Evolutionary conservation across 37 sponge, comb jelly and placozoan species (phyloP).

Genomic region (Ephydatia muelleri): DNA sequence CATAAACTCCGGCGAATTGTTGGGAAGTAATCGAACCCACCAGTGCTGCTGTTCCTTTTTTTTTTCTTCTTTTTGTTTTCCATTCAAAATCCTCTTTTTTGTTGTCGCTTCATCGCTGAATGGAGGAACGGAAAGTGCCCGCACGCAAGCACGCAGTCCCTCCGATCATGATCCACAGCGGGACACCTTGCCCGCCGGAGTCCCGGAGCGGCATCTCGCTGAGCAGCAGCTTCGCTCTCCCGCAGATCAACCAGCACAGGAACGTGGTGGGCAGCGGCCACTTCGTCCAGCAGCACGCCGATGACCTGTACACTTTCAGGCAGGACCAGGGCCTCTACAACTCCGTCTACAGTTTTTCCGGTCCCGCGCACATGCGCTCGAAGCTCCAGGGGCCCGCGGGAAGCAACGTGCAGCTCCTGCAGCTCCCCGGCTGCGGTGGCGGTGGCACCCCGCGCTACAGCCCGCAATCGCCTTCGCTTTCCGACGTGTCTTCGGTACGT

Average conservation of each 20-base stretch:
- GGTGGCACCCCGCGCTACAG: background rate
- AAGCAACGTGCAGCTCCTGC: slow-evolving; percentile 16
- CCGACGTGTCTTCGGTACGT: slow-evolving; percentile 65
- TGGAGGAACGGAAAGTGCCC: no score
- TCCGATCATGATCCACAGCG: slow-evolving; percentile 29
- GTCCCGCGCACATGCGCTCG: background rate
- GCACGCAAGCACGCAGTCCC: slow-evolving; percentile 6
- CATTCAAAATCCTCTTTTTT: no score
- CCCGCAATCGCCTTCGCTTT: slow-evolving; percentile 50
- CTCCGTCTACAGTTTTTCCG: background rate
- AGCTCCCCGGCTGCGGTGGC: slow-evolving; percentile 22
- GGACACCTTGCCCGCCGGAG: slow-evolving; percentile 21
- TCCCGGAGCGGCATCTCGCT: background rate
- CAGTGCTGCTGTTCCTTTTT: no score
- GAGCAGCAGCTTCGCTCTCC: slow-evolving; percentile 10
- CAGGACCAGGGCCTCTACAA: background rate
- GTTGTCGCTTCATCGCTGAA: no score
- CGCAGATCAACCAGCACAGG: slow-evolving; percentile 22
- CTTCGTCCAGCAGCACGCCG: background rate
- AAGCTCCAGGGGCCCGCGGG: no score
- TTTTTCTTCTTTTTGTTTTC: no score
- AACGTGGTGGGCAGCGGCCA: slow-evolving; percentile 38
- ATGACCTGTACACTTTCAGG: background rate
- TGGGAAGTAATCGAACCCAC: no score
- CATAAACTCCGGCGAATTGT: no score